A percentile compares a stretch with the other conserved stretches of the same genome.
Conservation (phyloP, 1,140 invertebrate species). For the Drosophila kohkoa region DNA sequence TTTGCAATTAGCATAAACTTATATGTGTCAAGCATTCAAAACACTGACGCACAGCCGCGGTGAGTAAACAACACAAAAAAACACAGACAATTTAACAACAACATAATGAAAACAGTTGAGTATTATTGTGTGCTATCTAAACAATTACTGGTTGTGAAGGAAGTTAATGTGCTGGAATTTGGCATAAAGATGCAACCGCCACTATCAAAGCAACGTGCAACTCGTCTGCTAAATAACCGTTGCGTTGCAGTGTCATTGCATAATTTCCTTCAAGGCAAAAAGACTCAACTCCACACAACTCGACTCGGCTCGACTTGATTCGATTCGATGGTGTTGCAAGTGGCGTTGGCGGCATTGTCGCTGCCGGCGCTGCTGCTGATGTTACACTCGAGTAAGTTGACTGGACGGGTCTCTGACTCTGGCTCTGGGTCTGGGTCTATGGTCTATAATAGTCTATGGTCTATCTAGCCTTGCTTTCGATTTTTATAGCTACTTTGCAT, state of each 20-base stretch:
- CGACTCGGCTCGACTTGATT: background rate
- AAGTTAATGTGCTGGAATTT: constrained; percentile 31
- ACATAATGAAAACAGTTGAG: background rate
- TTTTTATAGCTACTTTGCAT: constrained; percentile 69
- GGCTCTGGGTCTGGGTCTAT: background rate
- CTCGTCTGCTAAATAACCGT: constrained; percentile 5
- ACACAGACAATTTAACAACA: background rate
- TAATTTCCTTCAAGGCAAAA: constrained; percentile 56
- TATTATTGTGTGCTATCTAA: constrained; percentile 21
- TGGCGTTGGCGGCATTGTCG: constrained; percentile 40
- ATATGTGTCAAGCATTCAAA: constrained; percentile 80
- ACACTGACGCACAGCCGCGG: constrained; percentile 53
- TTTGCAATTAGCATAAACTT: constrained; percentile 84
- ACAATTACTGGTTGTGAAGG: constrained; percentile 7
- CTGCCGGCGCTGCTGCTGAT: constrained; percentile 25
- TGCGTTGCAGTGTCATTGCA: constrained; percentile 51
- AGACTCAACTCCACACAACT: no score
- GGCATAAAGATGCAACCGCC: constrained; percentile 44
- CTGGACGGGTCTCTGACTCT: constrained; percentile 29
- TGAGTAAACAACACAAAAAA: constrained; percentile 52
- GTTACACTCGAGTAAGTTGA: constrained; percentile 66
- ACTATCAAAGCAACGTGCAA: constrained; percentile 21
- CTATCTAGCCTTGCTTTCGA: constrained; percentile 50
- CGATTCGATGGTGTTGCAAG: constrained; percentile 59
- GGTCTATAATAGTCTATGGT: background rate